A percentile compares a stretch with the other conserved stretches of the same genome.
Evolutionary conservation across 2,888 invertebrate species (phyloP).

Genomic region (Griposia aprilina): DNA sequence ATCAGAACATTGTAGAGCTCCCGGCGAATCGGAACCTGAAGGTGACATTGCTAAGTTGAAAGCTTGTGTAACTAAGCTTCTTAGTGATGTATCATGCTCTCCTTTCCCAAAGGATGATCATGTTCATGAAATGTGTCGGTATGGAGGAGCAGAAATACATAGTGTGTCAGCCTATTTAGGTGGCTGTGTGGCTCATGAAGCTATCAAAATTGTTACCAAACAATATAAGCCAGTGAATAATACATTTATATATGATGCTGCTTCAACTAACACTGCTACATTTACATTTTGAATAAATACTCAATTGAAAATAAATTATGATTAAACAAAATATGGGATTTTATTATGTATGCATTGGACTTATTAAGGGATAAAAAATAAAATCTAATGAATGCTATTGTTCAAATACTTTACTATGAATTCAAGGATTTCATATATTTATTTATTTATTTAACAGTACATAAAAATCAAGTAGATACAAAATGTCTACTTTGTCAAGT

Average conservation of each 20-base stretch:
- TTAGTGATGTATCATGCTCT: slow-evolving; percentile 96
- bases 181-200: slow-evolving; percentile 98
- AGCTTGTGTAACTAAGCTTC: slow-evolving; percentile 92
- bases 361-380: slow-evolving; percentile 55
- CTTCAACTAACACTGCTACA: slow-evolving; percentile 95
- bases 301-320: slow-evolving; percentile 68
- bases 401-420: slow-evolving; percentile 71
- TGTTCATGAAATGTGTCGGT: slow-evolving; percentile 98
- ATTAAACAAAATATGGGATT: slow-evolving; percentile 44
- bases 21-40: slow-evolving; percentile 97
- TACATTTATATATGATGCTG: slow-evolving; percentile 98
- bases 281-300: slow-evolving; percentile 92
- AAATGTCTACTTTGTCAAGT: slow-evolving; percentile 68
- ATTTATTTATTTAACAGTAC: slow-evolving; percentile 62
- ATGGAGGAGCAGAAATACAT: slow-evolving; percentile 98
- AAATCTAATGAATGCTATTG: slow-evolving; percentile 57
- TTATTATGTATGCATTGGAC: slow-evolving; percentile 38
- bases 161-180: slow-evolving; percentile 97
- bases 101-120: slow-evolving; percentile 97
- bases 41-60: slow-evolving; percentile 97
- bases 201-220: slow-evolving; percentile 97
- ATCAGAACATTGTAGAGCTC: slow-evolving; percentile 96
- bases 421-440: slow-evolving; percentile 67
- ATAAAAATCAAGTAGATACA: slow-evolving; percentile 62
- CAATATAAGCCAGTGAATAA: slow-evolving; percentile 99